Evolutionary conservation across 2,113 vertebrate genomes (phyloP), one percentile per base, ranked within the genome.

Genomic region (Engystomops pustulosus): DNA sequence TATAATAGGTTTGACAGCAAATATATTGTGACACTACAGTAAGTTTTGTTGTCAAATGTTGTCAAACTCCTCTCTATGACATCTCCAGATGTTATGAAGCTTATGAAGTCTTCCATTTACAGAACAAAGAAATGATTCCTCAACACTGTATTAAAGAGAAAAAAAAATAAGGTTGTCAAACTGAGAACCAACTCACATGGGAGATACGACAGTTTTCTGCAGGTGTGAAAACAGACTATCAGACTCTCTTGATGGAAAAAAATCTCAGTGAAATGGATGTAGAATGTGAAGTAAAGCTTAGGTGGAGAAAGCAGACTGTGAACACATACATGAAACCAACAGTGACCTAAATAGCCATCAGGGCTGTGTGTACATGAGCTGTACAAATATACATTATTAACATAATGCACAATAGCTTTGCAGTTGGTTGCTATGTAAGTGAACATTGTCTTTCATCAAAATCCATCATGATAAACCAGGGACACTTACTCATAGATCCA

Each of bases 181-280:
- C 30, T 36, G 62, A 67, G 15, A 36, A 20, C 62, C 9, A 20
- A 18, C 17, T 67, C 62, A 67, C 30, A 67, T 32, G 32, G 17
- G 32, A 67, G 32, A 36, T 17, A 65, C 20, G 62, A 67, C 62
- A 67, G 32, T 32, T 67, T 20, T 67, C 62, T 20, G 17, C 30
- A 67, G 17, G 62, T 67, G 62, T 36, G 32, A 67, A 67, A 67
- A 34, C 30, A 67, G 32, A 67, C 20, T 67, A 34, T 30, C 62
- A 67, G 12, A 3, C 62, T 67, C 62, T 20, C 62, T 12, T 11
- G 4, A 32, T 36, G 32, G 62, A 67, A 65, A 65, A 65, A 32
- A 32, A n/a, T 65, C 27, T 65, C 30, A 30, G 12, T 32, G 30
- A 34, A 36, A 36, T 67, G 30, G 60, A 65, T 34, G 7, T 36